Conservation (phyloP, 2,797 vertebrate genomes). For the Lagocephalus sceleratus region DNA sequence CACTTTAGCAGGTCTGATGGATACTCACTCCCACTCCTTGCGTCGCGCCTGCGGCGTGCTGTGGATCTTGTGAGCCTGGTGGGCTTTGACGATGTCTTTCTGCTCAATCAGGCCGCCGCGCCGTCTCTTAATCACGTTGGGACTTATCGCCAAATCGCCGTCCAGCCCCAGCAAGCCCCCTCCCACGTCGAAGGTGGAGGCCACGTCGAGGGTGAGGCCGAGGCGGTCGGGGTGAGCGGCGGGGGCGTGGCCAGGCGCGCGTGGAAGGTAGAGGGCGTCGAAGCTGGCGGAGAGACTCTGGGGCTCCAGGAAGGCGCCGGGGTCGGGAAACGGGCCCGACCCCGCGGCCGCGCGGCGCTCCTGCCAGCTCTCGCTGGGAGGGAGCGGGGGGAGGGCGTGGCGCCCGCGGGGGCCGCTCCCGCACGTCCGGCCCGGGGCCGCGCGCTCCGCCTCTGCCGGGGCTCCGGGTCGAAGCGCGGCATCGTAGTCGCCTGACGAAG, state of each 20-base stretch:
- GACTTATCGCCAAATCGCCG: constrained; percentile 81
- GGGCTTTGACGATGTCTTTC: constrained; percentile 94
- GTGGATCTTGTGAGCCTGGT: constrained; percentile 96
- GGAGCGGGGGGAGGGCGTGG: constrained; percentile 70
- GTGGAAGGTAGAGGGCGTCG: constrained; percentile 78
- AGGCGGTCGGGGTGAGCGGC: constrained; percentile 44
- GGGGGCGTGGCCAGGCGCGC: constrained; percentile 40
- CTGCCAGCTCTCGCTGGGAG: constrained; percentile 84
- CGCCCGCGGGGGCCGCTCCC: constrained; percentile 59
- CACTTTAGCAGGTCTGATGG: not conserved
- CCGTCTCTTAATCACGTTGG: constrained; percentile 88
- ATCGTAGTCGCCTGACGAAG: constrained; percentile 78
- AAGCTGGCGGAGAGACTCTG: constrained; percentile 77
- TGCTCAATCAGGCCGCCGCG: constrained; percentile 94
- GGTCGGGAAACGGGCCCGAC: constrained; percentile 51
- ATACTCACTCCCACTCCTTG: constrained; percentile 99
- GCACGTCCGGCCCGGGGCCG: constrained; percentile 55
- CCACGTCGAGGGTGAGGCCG: constrained; percentile 63
- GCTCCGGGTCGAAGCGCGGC: constrained; percentile 47
- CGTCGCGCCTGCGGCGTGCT: constrained; percentile 95
- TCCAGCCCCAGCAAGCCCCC: constrained; percentile 62
- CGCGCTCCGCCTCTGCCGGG: constrained; percentile 21
- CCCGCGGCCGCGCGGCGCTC: constrained; percentile 76
- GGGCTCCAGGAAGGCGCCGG: constrained; percentile 78
- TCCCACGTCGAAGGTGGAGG: constrained; percentile 59